Base-by-base conservation (phyloP, 2,113 vertebrate species). In the Egretta garzetta region DNA sequence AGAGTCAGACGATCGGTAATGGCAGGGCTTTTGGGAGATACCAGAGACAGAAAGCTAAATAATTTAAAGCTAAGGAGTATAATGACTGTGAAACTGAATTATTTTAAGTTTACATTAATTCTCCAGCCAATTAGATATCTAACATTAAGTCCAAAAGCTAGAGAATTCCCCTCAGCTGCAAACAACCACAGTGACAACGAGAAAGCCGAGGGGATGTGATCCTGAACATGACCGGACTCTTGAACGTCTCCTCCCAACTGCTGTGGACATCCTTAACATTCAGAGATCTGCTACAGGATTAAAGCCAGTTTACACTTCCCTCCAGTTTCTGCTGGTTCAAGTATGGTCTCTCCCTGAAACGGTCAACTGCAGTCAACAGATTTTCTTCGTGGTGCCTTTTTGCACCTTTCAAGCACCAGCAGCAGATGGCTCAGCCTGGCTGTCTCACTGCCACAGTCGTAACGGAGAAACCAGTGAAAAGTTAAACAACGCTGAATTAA, bases 31-130 rank as follows among this genome's bases (percentile, higher is more conserved):
- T 95, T 79, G 97, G 95, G 95, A 97, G 77, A 95, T 70, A 96
- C n/a, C 5, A 3, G 66, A 88, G 73, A 96, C 84, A 95, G 66
- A 73, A 95, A 94, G 58, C 89, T 89, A 95, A 96, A 96, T 96
- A 96, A 96, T 94, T 97, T 96, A 96, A 91, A 94, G 58, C 86
- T 68, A 89, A 84, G 33, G 58, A 96, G 27, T 81, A 91, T 91
- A 96, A 97, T 94, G 91, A 93, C 80, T 82, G 62, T 82, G 66
- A 93, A 95, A 87, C 81, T 6, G 10, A 89, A 96, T 95, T 96
- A 93, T 96, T 97, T 93, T 85, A 96, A 87, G 91, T 91, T 96
- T 96, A 95, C 80, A 96, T 96, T 96, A 93, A 97, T 95, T 95
- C 88, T 93, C 73, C 77, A 96, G 74, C 70, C 93, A 95, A 94